Evolutionary conservation across 2,797 vertebrate genomes (phyloP), one percentile per base, ranked within the genome.

Genomic region (Lepilemur ruficaudatus): DNA sequence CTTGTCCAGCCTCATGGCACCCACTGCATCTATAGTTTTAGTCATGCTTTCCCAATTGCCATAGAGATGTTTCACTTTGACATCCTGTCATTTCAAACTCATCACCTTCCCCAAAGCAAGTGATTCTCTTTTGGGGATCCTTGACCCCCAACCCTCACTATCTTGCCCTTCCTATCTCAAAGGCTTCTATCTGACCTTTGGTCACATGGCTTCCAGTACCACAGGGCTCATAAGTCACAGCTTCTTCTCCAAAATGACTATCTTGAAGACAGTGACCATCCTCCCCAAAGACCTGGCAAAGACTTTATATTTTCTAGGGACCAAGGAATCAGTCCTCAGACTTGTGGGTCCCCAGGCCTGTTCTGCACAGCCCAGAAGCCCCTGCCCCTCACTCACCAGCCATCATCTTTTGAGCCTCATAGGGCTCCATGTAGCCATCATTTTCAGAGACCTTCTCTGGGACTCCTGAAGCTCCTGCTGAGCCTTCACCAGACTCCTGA

Each of bases 371-470:
- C 4, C 59, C 46, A 83, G n/a, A 59, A 59, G 52, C 43, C 61
- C 25, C 41, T 22, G 4, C 13, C 43, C 76, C 59, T 30, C 57
- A 96, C 98, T 92, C 73, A 99, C 99, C 99, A 69, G 99, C 99
- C 99, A 99, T 99, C 99, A 99, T 99, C 98, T 99, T 99, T 98
- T 99, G 99, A 75, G 99, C 99, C 98, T 99, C 99, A 7, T 99
- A 99, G 0, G 99, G 99, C 89, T 99, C 99, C 99, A 99, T 99
- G 98, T 99, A 99, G 48, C 99, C 99, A 0, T 99, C 99, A 4
- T 99, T 99, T 98, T 99, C 99, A 0, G 98, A 95, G 94, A 99
- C 99, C 98, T 99, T 99, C 97, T 99, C 99, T 35, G 98, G 98
- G 73, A 80, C 97, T 76, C 96, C 97, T 48, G 96, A 94, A 84